Evolutionary conservation across 64 coral and sea anemone species (phyloP).

Genomic region (Dendronephthya gigantea): DNA sequence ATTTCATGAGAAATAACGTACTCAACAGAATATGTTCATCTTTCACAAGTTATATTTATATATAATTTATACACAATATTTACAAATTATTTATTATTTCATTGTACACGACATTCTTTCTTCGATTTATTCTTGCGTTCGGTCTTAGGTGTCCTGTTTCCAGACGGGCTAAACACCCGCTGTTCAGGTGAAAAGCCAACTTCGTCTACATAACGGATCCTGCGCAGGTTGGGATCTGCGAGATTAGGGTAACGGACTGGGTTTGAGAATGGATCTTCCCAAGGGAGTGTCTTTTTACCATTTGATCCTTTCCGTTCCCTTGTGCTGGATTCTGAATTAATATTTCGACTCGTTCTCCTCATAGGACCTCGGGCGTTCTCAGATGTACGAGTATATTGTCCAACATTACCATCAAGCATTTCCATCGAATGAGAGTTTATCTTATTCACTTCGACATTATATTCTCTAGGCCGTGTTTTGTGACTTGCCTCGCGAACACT

Average conservation of each 20-base stretch:
- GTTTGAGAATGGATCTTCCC: slow-evolving; percentile 98
- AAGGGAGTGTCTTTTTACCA: slow-evolving; percentile 68
- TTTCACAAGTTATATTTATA: background rate
- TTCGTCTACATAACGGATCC: slow-evolving; percentile 80
- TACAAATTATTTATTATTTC: background rate
- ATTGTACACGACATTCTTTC: slow-evolving; percentile 93
- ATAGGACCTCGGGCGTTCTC: background rate
- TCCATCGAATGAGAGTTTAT: slow-evolving; percentile 8
- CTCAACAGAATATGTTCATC: background rate
- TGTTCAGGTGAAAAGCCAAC: slow-evolving; percentile 35
- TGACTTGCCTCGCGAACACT: background rate
- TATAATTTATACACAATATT: background rate
- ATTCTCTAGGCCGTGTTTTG: background rate
- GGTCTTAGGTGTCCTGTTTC: slow-evolving; percentile 64
- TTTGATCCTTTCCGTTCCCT: background rate
- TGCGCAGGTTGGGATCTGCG: slow-evolving; percentile 34
- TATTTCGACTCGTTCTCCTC: slow-evolving; percentile 24
- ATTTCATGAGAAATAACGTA: background rate
- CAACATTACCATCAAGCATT: background rate
- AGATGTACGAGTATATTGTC: background rate
- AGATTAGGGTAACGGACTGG: slow-evolving; percentile 64
- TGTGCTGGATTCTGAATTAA: slow-evolving; percentile 23
- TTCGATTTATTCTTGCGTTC: slow-evolving; percentile 46
- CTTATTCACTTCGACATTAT: background rate
- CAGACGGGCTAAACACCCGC: slow-evolving; percentile 6